phyloP scores from a whole-genome alignment of 2,888 invertebrate species.

The Temnothorax rugatulus region DNA sequence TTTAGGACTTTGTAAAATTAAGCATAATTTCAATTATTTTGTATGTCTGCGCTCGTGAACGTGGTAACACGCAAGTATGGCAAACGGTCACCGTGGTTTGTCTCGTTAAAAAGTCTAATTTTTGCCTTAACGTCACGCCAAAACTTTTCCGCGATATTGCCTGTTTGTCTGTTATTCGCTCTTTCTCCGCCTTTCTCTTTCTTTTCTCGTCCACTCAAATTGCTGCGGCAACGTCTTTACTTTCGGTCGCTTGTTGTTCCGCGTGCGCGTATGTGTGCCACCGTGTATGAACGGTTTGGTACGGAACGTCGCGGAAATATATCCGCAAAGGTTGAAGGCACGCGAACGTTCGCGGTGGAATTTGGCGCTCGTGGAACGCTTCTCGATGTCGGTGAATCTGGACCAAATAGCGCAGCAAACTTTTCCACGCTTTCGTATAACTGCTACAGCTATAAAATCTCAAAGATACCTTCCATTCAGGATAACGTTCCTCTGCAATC shows the following conservation, averaged over 20 bases:
- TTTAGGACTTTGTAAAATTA: slow-evolving; percentile 26
- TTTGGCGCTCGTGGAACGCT: slow-evolving; percentile 39
- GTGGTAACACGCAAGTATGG: background rate
- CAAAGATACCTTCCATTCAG: slow-evolving; percentile 26
- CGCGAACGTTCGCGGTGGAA: slow-evolving; percentile 45
- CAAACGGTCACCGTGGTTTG: background rate
- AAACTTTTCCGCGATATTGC: slow-evolving; percentile 15
- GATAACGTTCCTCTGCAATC: slow-evolving; percentile 29
- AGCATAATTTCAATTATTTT: slow-evolving; percentile 32
- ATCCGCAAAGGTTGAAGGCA: slow-evolving; percentile 47
- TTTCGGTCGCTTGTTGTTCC: background rate
- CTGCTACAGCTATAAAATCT: slow-evolving; percentile 36
- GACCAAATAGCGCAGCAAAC: slow-evolving; percentile 28
- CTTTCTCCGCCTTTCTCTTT: background rate
- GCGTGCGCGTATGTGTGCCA: background rate
- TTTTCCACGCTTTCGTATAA: slow-evolving; percentile 40
- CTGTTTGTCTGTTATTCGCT: background rate
- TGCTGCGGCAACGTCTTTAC: slow-evolving; percentile 22
- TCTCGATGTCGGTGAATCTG: slow-evolving; percentile 41
- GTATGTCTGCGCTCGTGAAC: background rate
- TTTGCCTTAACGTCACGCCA: slow-evolving; percentile 3
- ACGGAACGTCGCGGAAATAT: slow-evolving; percentile 32
- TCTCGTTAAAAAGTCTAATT: slow-evolving; percentile 37
- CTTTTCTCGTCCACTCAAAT: slow-evolving; percentile 4
- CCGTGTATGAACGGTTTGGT: background rate